Evolutionary conservation across 2,888 invertebrate species (phyloP), one percentile per base, ranked within the genome.

Genomic region (Noctua comes): DNA sequence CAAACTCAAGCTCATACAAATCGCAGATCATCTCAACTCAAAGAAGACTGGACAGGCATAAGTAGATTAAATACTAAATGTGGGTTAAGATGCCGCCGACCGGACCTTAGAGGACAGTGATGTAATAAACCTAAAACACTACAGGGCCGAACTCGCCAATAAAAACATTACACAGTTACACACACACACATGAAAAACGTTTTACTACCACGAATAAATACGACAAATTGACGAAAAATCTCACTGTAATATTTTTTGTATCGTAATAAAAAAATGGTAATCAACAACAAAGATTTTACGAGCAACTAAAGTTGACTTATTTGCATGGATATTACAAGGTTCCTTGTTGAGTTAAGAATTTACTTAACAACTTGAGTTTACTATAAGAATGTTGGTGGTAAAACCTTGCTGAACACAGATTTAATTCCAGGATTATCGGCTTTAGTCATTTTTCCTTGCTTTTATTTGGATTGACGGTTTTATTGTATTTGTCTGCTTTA

Each of bases 11-110:
- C 31, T 54, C 31, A 65, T 65, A 43, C n/a, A 43, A n/a, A 18
- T 69, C 43, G 68, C 36, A 51, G 62, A 43, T 70, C 57, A 73
- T 83, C 68, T 62, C 24, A 64, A 54, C 21, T 2, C 8, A 16
- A 65, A 54, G 57, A 81, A 57, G 65, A 74, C 62, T 48, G 43
- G 13, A 36, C 57, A 57, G 72, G 73, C 73, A 51, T 81, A 81
- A 84, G 79, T 89, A 82, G 86, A 88, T 83, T 87, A 86, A 86
- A 82, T 77, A 82, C 24, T 36, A 70, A 80, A 89, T 89, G 77
- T 89, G 75, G 90, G 89, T 89, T 89, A 89, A 69, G 80, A 87
- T 88, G 89, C 76, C 87, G 74, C 73, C 69, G 82, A 31, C 73
- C 88, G 77, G 84, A 85, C 84, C 87, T 81, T 86, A 80, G 83